Evolutionary conservation across 2,888 invertebrate species (phyloP).

Genomic region (Melanostoma mellinum): DNA sequence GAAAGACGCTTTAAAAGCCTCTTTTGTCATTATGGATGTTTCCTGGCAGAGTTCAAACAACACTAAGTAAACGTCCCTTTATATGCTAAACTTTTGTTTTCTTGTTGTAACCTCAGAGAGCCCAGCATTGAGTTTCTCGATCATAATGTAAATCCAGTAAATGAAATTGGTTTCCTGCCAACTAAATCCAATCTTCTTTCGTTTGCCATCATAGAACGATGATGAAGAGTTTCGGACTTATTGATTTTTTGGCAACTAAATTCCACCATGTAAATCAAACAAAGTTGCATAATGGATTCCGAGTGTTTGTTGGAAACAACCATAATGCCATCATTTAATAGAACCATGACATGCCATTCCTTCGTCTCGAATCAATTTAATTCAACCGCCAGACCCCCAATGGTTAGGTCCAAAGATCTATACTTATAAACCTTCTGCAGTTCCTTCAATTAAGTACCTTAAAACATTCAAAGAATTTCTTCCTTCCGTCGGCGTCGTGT

Average conservation of each 20-base stretch:
- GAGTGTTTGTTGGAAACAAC: neutral
- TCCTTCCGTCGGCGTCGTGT: conserved; percentile 1
- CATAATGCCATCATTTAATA: conserved; percentile 31
- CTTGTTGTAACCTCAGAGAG: neutral
- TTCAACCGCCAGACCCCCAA: conserved; percentile 11
- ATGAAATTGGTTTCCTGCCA: conserved; percentile 33
- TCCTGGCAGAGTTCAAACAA: neutral
- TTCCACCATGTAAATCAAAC: neutral
- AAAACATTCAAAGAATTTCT: conserved; percentile 43
- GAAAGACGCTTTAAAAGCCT: neutral
- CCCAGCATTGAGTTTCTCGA: neutral
- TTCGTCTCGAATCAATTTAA: conserved; percentile 33
- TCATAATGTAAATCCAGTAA: neutral
- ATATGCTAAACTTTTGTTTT: neutral
- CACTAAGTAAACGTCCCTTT: neutral
- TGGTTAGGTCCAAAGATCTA: conserved; percentile 11
- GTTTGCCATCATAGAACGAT: neutral
- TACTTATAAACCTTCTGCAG: conserved; percentile 3
- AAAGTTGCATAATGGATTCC: conserved; percentile 12
- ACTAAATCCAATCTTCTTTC: conserved; percentile 20
- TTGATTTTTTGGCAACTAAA: conserved; percentile 8
- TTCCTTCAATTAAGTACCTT: neutral
- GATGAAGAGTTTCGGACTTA: neutral
- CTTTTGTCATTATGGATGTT: neutral
- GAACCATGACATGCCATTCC: conserved; percentile 44